Percentiles rank a stretch among this genome's conserved stretches.
Conservation (phyloP, 2,797 vertebrate genomes). For the Sarcophilus harrisii region DNA sequence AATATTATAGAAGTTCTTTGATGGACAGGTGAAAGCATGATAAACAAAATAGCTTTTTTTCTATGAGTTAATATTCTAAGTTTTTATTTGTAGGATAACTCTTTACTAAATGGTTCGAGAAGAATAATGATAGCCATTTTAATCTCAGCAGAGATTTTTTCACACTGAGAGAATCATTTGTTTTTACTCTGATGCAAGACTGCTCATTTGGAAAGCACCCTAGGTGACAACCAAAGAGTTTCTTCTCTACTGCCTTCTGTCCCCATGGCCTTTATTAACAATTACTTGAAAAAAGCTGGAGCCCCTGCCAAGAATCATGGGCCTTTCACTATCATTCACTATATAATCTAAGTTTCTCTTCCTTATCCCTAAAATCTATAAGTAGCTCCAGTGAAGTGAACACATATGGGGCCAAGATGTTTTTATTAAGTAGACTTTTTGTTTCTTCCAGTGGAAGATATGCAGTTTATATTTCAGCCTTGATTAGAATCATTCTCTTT, state of each 20-base stretch:
- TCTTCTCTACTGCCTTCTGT: not conserved
- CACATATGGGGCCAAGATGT: not conserved
- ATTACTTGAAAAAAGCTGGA: not conserved
- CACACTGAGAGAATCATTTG: not conserved
- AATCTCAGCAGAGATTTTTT: not conserved
- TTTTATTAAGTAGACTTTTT: not conserved
- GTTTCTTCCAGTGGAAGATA: not conserved
- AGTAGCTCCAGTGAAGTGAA: not conserved
- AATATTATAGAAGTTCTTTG: not conserved
- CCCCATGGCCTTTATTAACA: not conserved
- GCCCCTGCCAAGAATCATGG: not conserved
- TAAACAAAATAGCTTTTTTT: not conserved
- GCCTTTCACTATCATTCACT: not conserved
- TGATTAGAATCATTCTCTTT: constrained; percentile 1
- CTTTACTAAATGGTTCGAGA: not conserved
- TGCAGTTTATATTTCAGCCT: not conserved
- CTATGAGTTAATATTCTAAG: not conserved
- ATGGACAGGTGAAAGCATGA: not conserved
- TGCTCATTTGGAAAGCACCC: not conserved
- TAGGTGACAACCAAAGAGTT: not conserved
- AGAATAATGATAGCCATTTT: not conserved
- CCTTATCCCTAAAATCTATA: not conserved
- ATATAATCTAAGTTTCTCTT: not conserved
- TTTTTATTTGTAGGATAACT: not conserved
- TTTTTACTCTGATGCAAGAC: not conserved